Evolutionary conservation across 2,113 vertebrate genomes (phyloP).

Genomic region (Odontesthes bonariensis): DNA sequence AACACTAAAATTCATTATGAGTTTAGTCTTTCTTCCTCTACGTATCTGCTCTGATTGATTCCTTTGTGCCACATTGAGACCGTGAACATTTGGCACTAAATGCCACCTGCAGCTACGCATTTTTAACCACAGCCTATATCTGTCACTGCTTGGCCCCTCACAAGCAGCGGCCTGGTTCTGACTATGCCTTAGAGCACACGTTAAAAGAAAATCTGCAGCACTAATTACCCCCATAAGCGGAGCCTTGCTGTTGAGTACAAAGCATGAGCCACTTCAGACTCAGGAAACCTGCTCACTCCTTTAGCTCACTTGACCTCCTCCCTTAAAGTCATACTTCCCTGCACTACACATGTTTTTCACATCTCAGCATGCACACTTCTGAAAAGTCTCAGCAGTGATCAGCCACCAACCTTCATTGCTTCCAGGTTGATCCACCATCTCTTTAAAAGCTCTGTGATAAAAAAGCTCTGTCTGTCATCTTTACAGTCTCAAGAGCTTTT

Average conservation of each 20-base stretch:
- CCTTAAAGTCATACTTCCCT: slow-evolving; percentile 35
- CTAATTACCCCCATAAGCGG: slow-evolving; percentile 66
- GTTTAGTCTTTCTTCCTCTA: background rate
- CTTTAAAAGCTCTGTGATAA: slow-evolving; percentile 20
- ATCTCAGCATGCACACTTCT: slow-evolving; percentile 39
- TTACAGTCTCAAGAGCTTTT: slow-evolving; percentile 10
- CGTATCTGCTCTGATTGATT: background rate
- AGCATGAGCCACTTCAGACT: slow-evolving; percentile 36
- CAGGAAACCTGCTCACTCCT: slow-evolving; percentile 1
- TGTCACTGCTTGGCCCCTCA: slow-evolving; percentile 8
- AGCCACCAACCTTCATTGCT: background rate
- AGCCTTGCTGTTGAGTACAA: slow-evolving; percentile 49
- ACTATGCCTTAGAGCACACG: slow-evolving; percentile 43
- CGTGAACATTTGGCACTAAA: background rate
- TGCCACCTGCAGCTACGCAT: slow-evolving; percentile 7
- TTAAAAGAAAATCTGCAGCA: slow-evolving; percentile 42
- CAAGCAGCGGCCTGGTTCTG: slow-evolving; percentile 14
- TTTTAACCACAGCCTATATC: background rate
- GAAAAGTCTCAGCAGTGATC: slow-evolving; percentile 16
- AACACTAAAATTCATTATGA: background rate
- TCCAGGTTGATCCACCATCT: background rate
- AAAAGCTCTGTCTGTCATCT: slow-evolving; percentile 7
- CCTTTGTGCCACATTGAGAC: slow-evolving; percentile 10
- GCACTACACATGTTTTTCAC: background rate
- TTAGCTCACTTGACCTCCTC: slow-evolving; percentile 59